These are phyloP conservation scores for Pithys albifrons DNA, from an alignment of 2,113 vertebrate genomes.

Conservation along the genomic window DNA sequence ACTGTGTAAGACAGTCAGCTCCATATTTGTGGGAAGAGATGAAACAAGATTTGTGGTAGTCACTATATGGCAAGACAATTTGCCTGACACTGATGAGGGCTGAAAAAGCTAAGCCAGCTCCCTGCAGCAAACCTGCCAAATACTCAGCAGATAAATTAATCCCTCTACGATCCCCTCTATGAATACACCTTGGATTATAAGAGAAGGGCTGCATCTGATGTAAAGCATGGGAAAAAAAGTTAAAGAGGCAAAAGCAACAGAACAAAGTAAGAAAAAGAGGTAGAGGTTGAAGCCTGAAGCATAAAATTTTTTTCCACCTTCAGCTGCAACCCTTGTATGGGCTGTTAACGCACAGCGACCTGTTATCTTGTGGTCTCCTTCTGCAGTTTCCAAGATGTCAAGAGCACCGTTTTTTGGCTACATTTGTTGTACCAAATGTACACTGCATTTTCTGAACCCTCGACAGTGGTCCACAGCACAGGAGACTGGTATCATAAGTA, in stretches of 20 bases:
- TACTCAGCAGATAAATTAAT: not conserved
- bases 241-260: not conserved
- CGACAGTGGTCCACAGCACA: not conserved
- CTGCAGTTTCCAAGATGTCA: not conserved
- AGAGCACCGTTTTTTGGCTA: not conserved
- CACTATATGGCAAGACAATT: not conserved
- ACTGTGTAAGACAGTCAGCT: not conserved
- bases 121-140: not conserved
- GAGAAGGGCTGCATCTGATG: not conserved
- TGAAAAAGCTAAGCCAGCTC: not conserved
- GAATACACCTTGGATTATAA: not conserved
- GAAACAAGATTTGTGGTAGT: not conserved
- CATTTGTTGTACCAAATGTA: not conserved
- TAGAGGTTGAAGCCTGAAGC: not conserved
- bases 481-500: fast-evolving
- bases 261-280: not conserved
- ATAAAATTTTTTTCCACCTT: not conserved
- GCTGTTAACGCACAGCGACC: not conserved
- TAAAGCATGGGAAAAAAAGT: not conserved
- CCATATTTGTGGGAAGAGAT: not conserved
- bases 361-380: not conserved
- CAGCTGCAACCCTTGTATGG: not conserved
- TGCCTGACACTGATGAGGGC: not conserved
- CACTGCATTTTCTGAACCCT: not conserved
- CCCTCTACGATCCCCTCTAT: not conserved